These are phyloP conservation scores for Ceratotherium simum DNA, from an alignment of 2,113 vertebrate species.

Conservation along the genomic window DNA sequence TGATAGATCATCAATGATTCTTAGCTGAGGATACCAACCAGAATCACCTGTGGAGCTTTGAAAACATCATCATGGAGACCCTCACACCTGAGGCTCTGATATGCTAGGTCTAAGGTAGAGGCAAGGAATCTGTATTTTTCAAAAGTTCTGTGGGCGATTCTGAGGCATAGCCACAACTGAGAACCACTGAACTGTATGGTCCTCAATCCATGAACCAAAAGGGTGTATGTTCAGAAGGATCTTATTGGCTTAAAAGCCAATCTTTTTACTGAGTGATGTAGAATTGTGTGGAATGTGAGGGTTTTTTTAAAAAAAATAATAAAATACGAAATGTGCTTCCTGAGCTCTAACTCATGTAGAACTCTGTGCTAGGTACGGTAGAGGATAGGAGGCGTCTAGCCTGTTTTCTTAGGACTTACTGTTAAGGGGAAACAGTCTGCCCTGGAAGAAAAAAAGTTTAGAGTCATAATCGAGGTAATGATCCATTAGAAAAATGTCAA, in stretches of 20 bases:
- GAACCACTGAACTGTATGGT: neutral
- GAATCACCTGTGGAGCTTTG: neutral
- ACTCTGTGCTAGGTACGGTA: neutral
- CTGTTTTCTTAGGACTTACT: neutral
- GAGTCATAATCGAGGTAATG: neutral
- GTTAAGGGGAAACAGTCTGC: neutral
- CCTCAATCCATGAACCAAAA: neutral
- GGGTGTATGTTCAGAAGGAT: neutral
- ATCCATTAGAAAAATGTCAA: neutral
- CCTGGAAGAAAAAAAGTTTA: neutral
- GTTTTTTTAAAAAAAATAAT: neutral
- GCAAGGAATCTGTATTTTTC: neutral
- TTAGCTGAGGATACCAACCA: neutral
- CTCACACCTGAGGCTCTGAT: neutral
- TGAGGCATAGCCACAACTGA: neutral
- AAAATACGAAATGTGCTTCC: neutral
- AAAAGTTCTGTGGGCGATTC: neutral
- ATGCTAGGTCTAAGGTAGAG: neutral
- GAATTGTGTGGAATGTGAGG: neutral
- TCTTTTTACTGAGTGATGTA: neutral
- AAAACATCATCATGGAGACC: neutral
- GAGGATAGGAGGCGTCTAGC: neutral
- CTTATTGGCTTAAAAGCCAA: neutral
- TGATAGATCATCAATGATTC: neutral
- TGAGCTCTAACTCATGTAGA: neutral